Percentiles rank a stretch among this genome's conserved stretches.
These are phyloP conservation scores for Prolemur simus DNA, from an alignment of 2,113 vertebrate genomes.

Conservation along the genomic window DNA sequence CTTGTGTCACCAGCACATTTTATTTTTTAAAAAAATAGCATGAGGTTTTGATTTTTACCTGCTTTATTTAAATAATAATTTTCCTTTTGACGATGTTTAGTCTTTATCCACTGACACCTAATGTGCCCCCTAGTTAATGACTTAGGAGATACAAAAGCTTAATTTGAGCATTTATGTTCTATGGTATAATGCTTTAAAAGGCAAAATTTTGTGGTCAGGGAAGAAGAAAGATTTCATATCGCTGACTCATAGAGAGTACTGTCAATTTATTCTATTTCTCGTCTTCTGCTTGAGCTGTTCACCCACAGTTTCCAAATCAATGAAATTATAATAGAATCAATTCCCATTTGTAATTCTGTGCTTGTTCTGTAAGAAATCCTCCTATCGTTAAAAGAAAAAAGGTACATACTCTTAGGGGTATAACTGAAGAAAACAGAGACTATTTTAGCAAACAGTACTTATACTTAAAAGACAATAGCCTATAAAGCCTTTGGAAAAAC, in stretches of 20 bases:
- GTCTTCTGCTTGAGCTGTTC: constrained; percentile 18
- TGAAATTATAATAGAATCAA: constrained; percentile 38
- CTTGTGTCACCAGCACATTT: not conserved
- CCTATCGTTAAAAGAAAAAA: not conserved
- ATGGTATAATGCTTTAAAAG: not conserved
- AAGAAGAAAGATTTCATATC: constrained; percentile 9
- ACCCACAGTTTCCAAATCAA: constrained; percentile 27
- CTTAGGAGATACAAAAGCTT: not conserved
- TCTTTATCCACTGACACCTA: constrained; percentile 7
- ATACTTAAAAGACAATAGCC: not conserved
- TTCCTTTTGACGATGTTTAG: not conserved
- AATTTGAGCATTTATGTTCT: not conserved
- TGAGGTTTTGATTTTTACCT: not conserved
- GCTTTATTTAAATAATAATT: constrained; percentile 17
- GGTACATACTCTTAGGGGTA: not conserved
- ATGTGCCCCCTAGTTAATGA: not conserved
- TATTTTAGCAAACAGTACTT: constrained; percentile 41
- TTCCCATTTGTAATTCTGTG: constrained; percentile 44
- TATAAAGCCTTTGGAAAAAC: not conserved
- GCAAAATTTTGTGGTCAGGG: not conserved
- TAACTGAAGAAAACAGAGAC: constrained; percentile 23
- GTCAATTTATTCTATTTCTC: not conserved
- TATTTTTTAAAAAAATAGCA: not conserved
- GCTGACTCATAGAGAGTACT: not conserved
- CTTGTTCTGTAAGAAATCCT: not conserved